Evolutionary conservation across 2,888 invertebrate species (phyloP).

Genomic region (Dynastes hyllus): DNA sequence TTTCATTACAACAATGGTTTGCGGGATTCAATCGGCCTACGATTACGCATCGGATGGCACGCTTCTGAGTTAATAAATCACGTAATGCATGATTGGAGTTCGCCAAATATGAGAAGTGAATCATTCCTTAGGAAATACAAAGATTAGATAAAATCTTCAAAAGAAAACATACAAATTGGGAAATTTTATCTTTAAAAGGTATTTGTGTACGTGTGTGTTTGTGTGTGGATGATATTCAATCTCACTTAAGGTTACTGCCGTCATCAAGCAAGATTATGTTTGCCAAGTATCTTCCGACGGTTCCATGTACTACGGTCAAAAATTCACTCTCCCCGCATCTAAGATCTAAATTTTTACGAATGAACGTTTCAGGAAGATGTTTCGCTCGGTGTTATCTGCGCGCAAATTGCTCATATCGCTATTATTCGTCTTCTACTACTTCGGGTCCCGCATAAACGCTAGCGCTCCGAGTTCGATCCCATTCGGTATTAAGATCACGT

Average conservation of each 20-base stretch:
- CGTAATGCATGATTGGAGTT: too few species aligned
- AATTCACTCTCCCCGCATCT: background rate
- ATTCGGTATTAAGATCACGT: constrained; percentile 56
- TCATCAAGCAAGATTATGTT: constrained; percentile 4
- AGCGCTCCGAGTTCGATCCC: background rate
- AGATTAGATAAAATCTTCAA: too few species aligned
- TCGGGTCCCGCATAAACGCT: constrained; percentile 6
- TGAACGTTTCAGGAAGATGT: constrained; percentile 34
- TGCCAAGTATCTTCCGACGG: background rate
- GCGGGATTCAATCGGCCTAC: too few species aligned
- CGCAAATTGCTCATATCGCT: constrained; percentile 50
- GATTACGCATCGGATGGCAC: too few species aligned
- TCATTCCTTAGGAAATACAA: too few species aligned
- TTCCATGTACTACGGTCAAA: background rate
- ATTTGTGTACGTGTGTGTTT: too few species aligned
- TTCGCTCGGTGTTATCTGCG: constrained; percentile 33
- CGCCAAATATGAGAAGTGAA: too few species aligned
- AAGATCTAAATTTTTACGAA: constrained; percentile 22
- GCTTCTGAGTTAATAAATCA: too few species aligned
- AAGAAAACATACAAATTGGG: too few species aligned
- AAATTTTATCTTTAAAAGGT: too few species aligned
- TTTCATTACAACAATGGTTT: too few species aligned
- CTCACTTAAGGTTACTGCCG: background rate
- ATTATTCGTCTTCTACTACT: constrained; percentile 44
- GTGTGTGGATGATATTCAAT: background rate